Percentiles rank a stretch among this genome's conserved stretches.
phyloP scores from a whole-genome alignment of 2,797 vertebrate genomes.

The Mormyrops attenuatus region DNA sequence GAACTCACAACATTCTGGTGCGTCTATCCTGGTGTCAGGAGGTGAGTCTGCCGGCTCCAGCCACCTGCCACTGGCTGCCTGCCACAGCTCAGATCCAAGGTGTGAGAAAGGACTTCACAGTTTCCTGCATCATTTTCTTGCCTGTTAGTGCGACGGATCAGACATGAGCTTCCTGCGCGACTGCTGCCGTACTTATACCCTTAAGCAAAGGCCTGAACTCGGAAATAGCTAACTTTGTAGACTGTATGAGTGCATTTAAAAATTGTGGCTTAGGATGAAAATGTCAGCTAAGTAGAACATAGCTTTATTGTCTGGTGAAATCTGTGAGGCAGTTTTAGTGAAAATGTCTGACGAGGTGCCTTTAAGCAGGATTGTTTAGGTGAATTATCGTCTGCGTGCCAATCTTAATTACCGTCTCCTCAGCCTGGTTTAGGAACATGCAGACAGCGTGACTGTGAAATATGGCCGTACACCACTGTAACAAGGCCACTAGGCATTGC shows the following conservation, averaged over 20 bases:
- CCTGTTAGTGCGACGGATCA: neutral
- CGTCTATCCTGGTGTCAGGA: constrained; percentile 13
- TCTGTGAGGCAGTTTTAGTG: neutral
- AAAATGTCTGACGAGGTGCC: neutral
- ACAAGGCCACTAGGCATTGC: constrained; percentile 1
- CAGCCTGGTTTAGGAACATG: neutral
- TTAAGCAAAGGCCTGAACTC: neutral
- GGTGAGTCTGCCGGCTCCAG: neutral
- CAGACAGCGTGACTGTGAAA: constrained; percentile 1
- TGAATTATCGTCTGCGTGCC: neutral
- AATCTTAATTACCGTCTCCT: neutral
- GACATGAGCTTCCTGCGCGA: neutral
- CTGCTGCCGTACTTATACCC: neutral
- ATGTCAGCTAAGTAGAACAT: neutral
- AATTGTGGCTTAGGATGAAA: neutral
- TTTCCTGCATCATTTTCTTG: neutral
- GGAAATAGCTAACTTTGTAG: neutral
- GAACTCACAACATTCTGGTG: constrained; percentile 10
- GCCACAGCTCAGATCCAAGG: neutral
- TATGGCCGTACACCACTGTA: neutral
- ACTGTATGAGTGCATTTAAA: neutral
- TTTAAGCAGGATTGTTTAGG: neutral
- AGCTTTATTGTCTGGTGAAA: neutral
- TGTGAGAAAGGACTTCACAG: neutral
- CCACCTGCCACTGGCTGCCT: neutral